A percentile compares a stretch with the other conserved stretches of the same genome.
phyloP scores from a whole-genome alignment of 1,140 invertebrate genomes.

The Propsilocerus akamusi region DNA sequence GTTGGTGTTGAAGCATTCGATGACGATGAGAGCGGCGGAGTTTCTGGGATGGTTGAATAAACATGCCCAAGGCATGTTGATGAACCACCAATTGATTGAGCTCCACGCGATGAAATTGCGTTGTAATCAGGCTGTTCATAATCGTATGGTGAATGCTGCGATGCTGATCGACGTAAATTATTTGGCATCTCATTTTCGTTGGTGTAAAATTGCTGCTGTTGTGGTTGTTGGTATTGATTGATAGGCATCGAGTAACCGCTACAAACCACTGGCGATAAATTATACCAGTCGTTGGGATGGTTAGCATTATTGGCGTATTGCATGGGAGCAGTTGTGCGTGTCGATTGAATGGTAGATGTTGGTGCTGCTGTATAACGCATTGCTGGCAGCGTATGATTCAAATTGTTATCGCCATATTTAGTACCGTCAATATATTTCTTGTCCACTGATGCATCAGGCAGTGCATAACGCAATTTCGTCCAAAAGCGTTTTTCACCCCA shows the following conservation, averaged over 20 bases:
- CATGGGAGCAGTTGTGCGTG: background rate
- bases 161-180: background rate
- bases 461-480: conserved; percentile 74
- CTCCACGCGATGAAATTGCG: too few species aligned
- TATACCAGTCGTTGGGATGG: background rate
- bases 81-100: background rate
- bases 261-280: background rate
- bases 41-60: conserved; percentile 7
- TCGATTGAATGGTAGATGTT: background rate
- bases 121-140: background rate
- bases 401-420: conserved; percentile 43
- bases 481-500: conserved; percentile 77
- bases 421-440: conserved; percentile 8
- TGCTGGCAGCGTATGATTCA: conserved; percentile 24
- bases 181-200: background rate
- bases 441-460: conserved; percentile 43
- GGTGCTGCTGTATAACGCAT: background rate
- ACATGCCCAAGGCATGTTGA: conserved; percentile 8
- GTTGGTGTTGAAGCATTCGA: background rate
- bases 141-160: background rate
- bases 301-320: too few species aligned
- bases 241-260: background rate
- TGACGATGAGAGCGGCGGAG: background rate
- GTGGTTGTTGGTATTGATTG: background rate
- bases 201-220: background rate